A percentile compares a stretch with the other conserved stretches of the same genome.
Conservation (phyloP, 2,888 invertebrate genomes). For the Drosophila kambysellisi region DNA sequence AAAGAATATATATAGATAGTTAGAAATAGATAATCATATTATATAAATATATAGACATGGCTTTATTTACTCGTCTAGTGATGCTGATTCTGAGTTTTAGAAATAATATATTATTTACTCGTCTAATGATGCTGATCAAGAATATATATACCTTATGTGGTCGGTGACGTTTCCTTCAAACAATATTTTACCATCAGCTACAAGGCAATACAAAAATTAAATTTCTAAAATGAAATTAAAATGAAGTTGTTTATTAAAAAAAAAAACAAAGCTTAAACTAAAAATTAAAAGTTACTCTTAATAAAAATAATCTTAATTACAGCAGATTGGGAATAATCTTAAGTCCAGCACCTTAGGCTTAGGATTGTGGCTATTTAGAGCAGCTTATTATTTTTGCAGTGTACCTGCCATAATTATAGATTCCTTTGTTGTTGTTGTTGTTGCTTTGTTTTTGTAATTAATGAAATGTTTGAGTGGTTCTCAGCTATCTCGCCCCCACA, state of each 20-base stretch:
- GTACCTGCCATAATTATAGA: conserved; percentile 55
- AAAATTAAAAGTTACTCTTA: background rate
- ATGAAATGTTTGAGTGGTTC: conserved; percentile 57
- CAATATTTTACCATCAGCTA: background rate
- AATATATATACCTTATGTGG: background rate
- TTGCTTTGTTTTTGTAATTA: conserved; percentile 47
- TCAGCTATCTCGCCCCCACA: conserved; percentile 17
- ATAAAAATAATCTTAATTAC: background rate
- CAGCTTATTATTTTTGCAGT: background rate
- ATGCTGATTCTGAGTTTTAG: background rate
- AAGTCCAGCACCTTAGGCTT: background rate
- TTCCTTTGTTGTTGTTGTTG: conserved; percentile 27
- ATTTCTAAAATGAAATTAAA: background rate
- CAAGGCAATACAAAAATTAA: background rate
- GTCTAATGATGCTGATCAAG: background rate
- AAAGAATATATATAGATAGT: too few relatives aligned
- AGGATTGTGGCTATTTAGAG: background rate
- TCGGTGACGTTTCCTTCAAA: background rate
- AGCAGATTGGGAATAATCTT: background rate
- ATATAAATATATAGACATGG: too few relatives aligned
- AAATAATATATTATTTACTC: too few relatives aligned
- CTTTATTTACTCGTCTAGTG: background rate
- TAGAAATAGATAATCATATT: too few relatives aligned
- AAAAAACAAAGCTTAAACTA: accelerated
- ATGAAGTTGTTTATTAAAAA: background rate